Evolutionary conservation across 2,888 invertebrate genomes (phyloP), one percentile per base, ranked within the genome.

Genomic region (Atethmia centrago): DNA sequence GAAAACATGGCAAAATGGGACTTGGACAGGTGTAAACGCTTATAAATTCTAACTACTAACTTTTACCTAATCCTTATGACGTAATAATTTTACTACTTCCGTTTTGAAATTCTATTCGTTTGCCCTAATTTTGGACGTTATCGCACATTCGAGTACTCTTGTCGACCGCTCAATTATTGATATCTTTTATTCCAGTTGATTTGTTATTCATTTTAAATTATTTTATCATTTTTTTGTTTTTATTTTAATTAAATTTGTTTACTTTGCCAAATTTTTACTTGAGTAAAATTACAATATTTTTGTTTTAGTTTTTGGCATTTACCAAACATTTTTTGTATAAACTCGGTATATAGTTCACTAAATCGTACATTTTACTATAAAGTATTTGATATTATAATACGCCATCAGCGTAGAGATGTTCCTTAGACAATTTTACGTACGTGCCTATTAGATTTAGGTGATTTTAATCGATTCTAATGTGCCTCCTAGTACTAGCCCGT

Each of bases 381-480:
- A 83, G 49, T 76, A 84, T 73, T 81, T 74, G 53, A 82, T 77
- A 74, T 62, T 84, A 40, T 77, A 77, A 79, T 86, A 92, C 92
- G 93, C 91, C 87, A 87, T 85, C 80, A 66, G 93, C 93, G 93
- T 93, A 93, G 93, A 76, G 77, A 89, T 91, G 90, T 92, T 92
- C 87, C 88, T 88, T 93, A 92, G 92, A 90, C 79, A 88, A 88
- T 88, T 91, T 91, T 87, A 84, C 76, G 74, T 83, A 79, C 88
- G 92, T 92, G 90, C 89, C 88, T 85, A 88, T 88, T 91, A 89
- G 87, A 87, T 85, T 89, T 86, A 86, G 90, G 90, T 86, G 87
- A 90, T 94, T 94, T 95, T 94, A 92, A 93, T 87, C 74, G 65
- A 89, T 91, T 94, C 93, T 91, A 92, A 91, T 84, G 87, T 90